Conservation (phyloP, 37 sponge, comb jelly and placozoan genomes). For the Agelas oroides region DNA sequence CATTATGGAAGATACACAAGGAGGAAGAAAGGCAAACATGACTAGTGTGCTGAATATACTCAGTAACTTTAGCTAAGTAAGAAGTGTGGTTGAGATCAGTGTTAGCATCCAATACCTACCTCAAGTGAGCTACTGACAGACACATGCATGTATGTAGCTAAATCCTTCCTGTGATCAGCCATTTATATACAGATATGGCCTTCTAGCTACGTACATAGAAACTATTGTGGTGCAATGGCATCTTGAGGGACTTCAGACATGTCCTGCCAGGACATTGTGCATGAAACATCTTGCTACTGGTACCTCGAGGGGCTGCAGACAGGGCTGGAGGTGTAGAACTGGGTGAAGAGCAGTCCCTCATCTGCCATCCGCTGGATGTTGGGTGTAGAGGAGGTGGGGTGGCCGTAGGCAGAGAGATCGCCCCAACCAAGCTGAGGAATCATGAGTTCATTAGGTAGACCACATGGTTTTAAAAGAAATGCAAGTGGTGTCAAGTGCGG, state of each 20-base stretch:
- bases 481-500: neutral
- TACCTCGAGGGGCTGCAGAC: constrained; percentile 66
- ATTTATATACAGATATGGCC: neutral
- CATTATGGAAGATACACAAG: neutral
- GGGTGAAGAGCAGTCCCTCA: constrained; percentile 60
- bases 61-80: neutral
- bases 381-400: constrained; percentile 63
- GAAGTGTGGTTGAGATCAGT: too few species aligned
- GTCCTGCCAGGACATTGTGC: too few species aligned
- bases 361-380: constrained; percentile 44
- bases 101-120: too few species aligned
- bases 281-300: neutral
- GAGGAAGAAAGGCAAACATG: neutral
- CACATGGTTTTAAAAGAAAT: neutral
- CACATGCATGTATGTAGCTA: too few species aligned
- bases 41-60: neutral
- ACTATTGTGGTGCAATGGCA: too few species aligned
- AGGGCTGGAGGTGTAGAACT: constrained; percentile 61
- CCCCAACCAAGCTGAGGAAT: constrained; percentile 69
- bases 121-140: too few species aligned
- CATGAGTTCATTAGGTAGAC: neutral
- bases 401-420: constrained; percentile 56
- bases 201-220: too few species aligned
- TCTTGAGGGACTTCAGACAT: too few species aligned
- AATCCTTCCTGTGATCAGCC: too few species aligned